phyloP scores from a whole-genome alignment of 2,113 vertebrate species.

The Microcebus tavaratra region DNA sequence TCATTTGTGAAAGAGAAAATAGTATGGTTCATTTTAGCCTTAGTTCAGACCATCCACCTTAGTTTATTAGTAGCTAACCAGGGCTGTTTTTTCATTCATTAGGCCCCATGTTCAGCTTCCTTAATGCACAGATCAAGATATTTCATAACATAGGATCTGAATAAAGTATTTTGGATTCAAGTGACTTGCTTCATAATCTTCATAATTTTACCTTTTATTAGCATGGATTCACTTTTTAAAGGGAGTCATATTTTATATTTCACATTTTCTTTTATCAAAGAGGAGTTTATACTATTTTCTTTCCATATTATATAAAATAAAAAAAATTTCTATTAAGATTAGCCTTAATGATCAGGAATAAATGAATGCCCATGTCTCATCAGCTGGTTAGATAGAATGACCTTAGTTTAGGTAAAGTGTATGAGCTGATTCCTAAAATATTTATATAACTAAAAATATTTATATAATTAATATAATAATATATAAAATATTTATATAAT shows the following conservation, averaged over 20 bases:
- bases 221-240: neutral
- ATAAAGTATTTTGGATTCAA: conserved; percentile 14
- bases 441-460: neutral
- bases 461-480: neutral
- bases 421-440: neutral
- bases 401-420: neutral
- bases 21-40: neutral
- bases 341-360: neutral
- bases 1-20: conserved; percentile 10
- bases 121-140: neutral
- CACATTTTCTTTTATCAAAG: conserved; percentile 6
- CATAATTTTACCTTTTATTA: neutral
- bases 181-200: conserved; percentile 25
- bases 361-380: neutral
- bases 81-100: neutral
- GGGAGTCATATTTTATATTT: neutral
- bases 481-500: neutral
- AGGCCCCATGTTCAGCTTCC: neutral
- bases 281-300: neutral
- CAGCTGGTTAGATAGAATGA: neutral
- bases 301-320: neutral
- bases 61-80: neutral
- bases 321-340: neutral
- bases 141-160: neutral
- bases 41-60: neutral